Evolutionary conservation across 1,140 invertebrate species (phyloP).

Genomic region (Drosophila cardini): DNA sequence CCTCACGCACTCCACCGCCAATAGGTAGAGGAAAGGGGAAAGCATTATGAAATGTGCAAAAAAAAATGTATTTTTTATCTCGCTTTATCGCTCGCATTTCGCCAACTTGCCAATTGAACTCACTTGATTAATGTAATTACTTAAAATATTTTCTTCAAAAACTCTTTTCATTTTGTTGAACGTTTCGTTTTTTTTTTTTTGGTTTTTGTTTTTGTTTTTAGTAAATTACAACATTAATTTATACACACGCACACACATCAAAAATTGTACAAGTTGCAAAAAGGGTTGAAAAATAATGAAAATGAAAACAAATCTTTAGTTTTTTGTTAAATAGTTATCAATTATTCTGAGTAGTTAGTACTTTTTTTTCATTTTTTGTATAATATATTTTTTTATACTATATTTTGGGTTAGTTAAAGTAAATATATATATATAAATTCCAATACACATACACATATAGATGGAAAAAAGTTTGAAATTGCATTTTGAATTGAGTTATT

Average conservation of each 20-base stretch:
- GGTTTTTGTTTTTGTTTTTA: constrained; percentile 60
- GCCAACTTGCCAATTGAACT: constrained; percentile 84
- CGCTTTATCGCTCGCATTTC: constrained; percentile 58
- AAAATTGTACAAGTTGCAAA: constrained; percentile 76
- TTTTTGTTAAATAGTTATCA: constrained; percentile 52
- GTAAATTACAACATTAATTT: constrained; percentile 82
- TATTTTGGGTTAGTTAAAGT: constrained; percentile 35
- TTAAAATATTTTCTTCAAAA: constrained; percentile 47
- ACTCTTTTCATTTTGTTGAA: constrained; percentile 71
- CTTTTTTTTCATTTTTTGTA: constrained; percentile 33
- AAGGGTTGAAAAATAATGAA: constrained; percentile 68
- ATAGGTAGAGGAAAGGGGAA: neutral
- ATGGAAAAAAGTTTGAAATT: constrained; percentile 65
- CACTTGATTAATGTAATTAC: constrained; percentile 62
- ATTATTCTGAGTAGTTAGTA: constrained; percentile 33
- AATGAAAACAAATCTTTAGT: constrained; percentile 48
- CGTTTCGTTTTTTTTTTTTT: constrained; percentile 65
- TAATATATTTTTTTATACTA: constrained; percentile 22
- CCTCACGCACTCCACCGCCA: neutral
- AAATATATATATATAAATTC: constrained; percentile 54
- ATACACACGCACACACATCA: constrained; percentile 72
- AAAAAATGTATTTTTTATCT: constrained; percentile 4
- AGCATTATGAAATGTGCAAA: constrained; percentile 44
- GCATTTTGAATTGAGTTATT: constrained; percentile 59
- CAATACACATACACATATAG: constrained; percentile 77